Evolutionary conservation across 1,140 invertebrate genomes (phyloP), one percentile per base, ranked within the genome.

Genomic region (Archivesica marissinica): DNA sequence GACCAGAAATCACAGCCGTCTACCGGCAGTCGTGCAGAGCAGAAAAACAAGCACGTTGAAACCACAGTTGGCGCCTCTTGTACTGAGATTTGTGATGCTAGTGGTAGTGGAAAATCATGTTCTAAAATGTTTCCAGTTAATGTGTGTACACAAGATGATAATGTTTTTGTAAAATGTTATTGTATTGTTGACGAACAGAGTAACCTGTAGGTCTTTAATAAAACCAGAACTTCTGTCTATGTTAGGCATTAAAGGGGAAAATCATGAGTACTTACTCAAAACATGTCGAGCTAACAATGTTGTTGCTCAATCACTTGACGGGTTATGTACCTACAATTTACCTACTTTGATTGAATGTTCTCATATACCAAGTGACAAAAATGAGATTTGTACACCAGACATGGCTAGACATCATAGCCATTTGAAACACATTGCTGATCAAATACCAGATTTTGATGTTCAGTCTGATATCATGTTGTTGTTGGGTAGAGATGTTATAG

Each of bases 351-450:
- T 54, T 17, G 59, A 79, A n/a, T 85, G 83, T 64, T 13, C 39
- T 9, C 1, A 54, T n/a, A 85, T 85, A 23, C 83, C 83, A 17
- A 59, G 61, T n/a, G 39, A 81, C 30, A 59, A 64, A n/a, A n/a
- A n/a, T n/a, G n/a, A n/a, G n/a, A n/a, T n/a, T n/a, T n/a, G n/a
- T n/a, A n/a, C n/a, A n/a, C n/a, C n/a, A n/a, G n/a, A n/a, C n/a
- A n/a, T n/a, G n/a, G n/a, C n/a, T n/a, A n/a, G n/a, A n/a, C n/a
- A n/a, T n/a, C n/a, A n/a, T n/a, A n/a, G n/a, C n/a, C n/a, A n/a
- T n/a, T n/a, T n/a, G n/a, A n/a, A n/a, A n/a, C n/a, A n/a, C n/a
- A n/a, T n/a, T n/a, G n/a, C n/a, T n/a, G n/a, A n/a, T n/a, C n/a
- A n/a, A n/a, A n/a, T n/a, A n/a, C n/a, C n/a, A n/a, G n/a, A n/a